Percentiles rank a stretch among this genome's conserved stretches.
These are phyloP conservation scores for Oreochromis spilurus DNA, from an alignment of 2,113 vertebrate species.

Conservation along the genomic window DNA sequence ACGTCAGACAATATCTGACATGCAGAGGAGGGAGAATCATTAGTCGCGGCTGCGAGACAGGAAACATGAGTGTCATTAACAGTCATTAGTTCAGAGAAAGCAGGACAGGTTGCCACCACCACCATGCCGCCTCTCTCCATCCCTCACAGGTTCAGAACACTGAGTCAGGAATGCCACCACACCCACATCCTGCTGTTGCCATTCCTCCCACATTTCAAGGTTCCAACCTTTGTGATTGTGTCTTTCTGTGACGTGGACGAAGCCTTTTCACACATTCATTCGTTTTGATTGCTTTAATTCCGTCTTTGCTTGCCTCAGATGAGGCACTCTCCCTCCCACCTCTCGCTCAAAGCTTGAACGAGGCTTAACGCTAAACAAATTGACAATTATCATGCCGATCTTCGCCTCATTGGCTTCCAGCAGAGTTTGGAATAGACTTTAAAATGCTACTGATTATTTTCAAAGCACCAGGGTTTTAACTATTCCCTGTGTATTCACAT, in stretches of 20 bases:
- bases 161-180: not conserved
- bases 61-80: conserved; percentile 45
- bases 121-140: not conserved
- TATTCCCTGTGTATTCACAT: not conserved
- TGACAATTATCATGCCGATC: conserved; percentile 39
- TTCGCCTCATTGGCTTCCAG: conserved; percentile 26
- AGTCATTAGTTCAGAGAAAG: conserved; percentile 44
- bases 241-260: not conserved
- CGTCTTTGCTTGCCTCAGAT: not conserved
- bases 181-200: conserved; percentile 7
- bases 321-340: not conserved
- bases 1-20: conserved; percentile 37
- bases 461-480: conserved; percentile 8
- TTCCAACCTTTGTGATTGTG: not conserved
- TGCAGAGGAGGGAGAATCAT: conserved; percentile 35
- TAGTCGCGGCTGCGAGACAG: conserved; percentile 30
- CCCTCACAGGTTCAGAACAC: not conserved
- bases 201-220: not conserved
- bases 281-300: not conserved
- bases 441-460: conserved; percentile 34
- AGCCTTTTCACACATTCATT: not conserved
- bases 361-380: conserved; percentile 8
- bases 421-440: conserved; percentile 39
- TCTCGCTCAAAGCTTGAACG: not conserved
- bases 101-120: not conserved